Base-by-base conservation (phyloP, 1,140 invertebrate species). In the Drosophila prosaltans region DNA sequence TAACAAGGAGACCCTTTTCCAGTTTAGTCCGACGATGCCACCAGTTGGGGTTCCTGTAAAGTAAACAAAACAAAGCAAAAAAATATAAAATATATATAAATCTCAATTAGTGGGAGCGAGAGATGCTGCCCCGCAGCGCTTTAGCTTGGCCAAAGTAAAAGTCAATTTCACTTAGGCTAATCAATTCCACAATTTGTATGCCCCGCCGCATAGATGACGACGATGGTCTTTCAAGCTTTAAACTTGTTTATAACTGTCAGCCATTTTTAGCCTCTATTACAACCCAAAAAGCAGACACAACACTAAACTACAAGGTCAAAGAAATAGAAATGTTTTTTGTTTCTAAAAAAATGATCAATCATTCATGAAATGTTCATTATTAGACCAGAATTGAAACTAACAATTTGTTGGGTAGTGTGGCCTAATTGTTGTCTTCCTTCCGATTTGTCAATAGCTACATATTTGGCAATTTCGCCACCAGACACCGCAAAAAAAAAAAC, bases 1-100 rank as follows among this genome's bases (percentile, higher is more conserved):
- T 90, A 9, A 97, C 81, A 67, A 96, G 95, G 73, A 97, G 92
- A 51, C 95, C 94, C 76, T 96, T 94, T 93, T 98, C 97, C 93
- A 97, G 92, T 74, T 95, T 94, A 10, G 96, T 97, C 74, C 97
- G 93, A 71, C 96, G 94, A 74, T 95, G 95, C 97, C 97, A 98
- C 95, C 96, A 97, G 92, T 96, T 96, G 81, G 96, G 96, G 92
- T 96, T 96, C 93, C 96, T 97, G 16, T 92, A 9, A 36, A 11
- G 40, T 6, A 43, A 55, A 72, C 3, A 36, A n/a, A 32, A 51
- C 41, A 24, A 60, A 65, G 32, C 11, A 69, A 39, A 61, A 65
- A 8, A 65, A 9, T n/a, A 55, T 65, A 3, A 54, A 4, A 39
- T 40, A 30, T 72, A 30, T 57, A 72, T 69, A 55, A 64, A 72